Conservation (phyloP, 2,113 vertebrate genomes). For the Dromaius novaehollandiae region DNA sequence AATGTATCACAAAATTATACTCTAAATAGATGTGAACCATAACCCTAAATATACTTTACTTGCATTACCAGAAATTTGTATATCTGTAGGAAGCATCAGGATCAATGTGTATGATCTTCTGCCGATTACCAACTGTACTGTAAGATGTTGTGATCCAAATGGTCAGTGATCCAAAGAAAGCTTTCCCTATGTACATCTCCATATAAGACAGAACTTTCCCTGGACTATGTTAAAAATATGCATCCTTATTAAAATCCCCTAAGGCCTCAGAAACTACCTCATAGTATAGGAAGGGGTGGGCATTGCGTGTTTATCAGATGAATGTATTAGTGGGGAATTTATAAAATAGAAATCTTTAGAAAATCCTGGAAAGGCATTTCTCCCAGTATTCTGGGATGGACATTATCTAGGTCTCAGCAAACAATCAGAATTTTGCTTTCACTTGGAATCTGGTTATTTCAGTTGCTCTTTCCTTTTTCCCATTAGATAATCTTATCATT, state of each 20-base stretch:
- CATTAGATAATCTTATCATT: background rate
- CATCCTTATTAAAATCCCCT: background rate
- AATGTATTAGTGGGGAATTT: background rate
- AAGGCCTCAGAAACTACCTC: background rate
- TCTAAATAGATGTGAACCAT: background rate
- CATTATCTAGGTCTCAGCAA: background rate
- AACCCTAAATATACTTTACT: background rate
- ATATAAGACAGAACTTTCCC: background rate
- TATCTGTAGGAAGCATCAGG: background rate
- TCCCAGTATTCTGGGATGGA: accelerated
- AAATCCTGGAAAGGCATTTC: background rate
- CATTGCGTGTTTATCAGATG: background rate
- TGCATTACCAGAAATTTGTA: background rate
- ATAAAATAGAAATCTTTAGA: background rate
- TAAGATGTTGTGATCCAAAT: background rate
- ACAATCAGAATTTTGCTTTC: background rate
- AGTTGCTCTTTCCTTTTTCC: background rate
- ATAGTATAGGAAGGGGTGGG: background rate
- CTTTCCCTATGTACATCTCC: background rate
- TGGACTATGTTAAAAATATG: background rate
- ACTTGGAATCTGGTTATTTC: background rate
- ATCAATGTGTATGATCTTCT: background rate
- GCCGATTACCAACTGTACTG: background rate
- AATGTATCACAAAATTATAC: background rate
- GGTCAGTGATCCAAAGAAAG: background rate